Conservation (phyloP, 2,113 vertebrate genomes). For the Cyanoderma ruficeps region DNA sequence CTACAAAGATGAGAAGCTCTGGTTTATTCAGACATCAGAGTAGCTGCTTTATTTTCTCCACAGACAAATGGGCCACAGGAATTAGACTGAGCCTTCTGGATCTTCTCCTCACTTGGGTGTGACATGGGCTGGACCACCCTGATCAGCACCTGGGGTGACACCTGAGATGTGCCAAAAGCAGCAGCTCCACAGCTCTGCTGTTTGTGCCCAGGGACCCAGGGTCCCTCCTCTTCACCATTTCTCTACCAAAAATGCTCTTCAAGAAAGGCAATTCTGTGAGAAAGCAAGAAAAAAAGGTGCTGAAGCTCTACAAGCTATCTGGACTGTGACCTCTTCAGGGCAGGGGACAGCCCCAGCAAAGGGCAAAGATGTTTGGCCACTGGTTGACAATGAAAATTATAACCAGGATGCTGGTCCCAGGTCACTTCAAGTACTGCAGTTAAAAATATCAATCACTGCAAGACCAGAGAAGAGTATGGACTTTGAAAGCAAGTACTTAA, state of each 20-base stretch:
- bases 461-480: not conserved
- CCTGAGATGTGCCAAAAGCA: not conserved
- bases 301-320: not conserved
- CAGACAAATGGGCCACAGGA: not conserved
- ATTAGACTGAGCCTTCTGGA: not conserved
- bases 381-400: not conserved
- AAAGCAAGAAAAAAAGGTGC: accelerated
- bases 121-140: not conserved
- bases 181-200: not conserved
- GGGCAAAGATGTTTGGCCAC: not conserved
- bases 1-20: not conserved
- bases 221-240: not conserved
- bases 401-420: not conserved
- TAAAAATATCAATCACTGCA: not conserved
- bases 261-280: not conserved
- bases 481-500: not conserved
- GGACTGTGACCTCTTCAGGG: not conserved
- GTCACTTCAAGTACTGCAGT: not conserved
- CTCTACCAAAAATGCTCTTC: not conserved
- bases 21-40: not conserved
- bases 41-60: not conserved
- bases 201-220: not conserved
- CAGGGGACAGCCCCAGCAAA: not conserved
- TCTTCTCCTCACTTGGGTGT: not conserved
- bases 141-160: not conserved